Evolutionary conservation across 2,113 vertebrate genomes (phyloP).

Genomic region (Xenopus laevis): DNA sequence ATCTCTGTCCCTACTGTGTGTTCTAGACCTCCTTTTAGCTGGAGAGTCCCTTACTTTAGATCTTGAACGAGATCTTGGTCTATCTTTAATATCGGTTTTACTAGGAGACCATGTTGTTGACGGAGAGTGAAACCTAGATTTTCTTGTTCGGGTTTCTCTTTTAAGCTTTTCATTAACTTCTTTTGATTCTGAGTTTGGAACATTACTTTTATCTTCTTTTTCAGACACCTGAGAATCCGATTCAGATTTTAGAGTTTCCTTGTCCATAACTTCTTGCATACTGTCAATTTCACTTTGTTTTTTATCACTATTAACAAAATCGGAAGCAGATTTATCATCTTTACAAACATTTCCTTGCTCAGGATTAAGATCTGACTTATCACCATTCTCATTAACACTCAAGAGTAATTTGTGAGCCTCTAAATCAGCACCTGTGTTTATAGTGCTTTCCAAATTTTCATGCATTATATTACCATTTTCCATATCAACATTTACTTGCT

Average conservation of each 20-base stretch:
- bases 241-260: conserved; percentile 41
- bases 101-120: conserved; percentile 89
- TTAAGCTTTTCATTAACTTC: conserved; percentile 48
- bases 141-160: conserved; percentile 64
- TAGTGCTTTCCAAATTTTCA: neutral
- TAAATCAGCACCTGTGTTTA: neutral
- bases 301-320: conserved; percentile 70
- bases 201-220: conserved; percentile 52
- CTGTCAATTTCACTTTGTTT: conserved; percentile 60
- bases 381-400: conserved; percentile 25
- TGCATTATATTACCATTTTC: neutral
- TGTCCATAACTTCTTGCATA: conserved; percentile 46
- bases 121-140: conserved; percentile 91
- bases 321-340: conserved; percentile 78
- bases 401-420: neutral
- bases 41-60: conserved; percentile 64
- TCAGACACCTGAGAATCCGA: conserved; percentile 39
- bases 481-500: neutral
- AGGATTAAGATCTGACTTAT: conserved; percentile 30
- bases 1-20: conserved; percentile 74
- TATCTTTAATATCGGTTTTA: conserved; percentile 68
- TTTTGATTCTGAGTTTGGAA: conserved; percentile 57
- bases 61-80: conserved; percentile 61
- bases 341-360: conserved; percentile 60
- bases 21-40: conserved; percentile 65